Conservation (phyloP, 2,113 vertebrate species). For the Oreocharis arfaki region DNA sequence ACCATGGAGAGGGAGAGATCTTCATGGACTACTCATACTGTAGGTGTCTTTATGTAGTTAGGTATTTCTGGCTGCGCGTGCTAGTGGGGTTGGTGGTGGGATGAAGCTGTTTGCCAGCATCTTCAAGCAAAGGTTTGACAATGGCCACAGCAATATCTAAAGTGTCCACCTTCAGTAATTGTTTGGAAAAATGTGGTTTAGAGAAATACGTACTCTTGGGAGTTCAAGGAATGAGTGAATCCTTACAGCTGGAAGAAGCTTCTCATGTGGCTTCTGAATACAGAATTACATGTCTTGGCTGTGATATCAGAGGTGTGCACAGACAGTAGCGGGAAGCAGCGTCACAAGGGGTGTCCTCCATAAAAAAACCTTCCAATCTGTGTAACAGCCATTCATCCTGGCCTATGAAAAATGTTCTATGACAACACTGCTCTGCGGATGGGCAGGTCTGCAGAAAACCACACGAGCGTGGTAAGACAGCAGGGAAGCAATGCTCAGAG, state of each 20-base stretch:
- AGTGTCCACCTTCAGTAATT: not conserved
- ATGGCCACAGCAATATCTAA: not conserved
- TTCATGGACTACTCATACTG: not conserved
- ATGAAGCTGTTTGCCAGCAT: not conserved
- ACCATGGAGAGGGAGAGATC: not conserved
- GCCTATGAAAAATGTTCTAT: not conserved
- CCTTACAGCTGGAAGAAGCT: not conserved
- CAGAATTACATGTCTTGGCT: not conserved
- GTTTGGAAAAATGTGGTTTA: not conserved
- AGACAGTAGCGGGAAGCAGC: not conserved
- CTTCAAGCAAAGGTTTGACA: not conserved
- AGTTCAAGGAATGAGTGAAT: not conserved
- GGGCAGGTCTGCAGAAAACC: not conserved
- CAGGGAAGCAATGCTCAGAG: not conserved
- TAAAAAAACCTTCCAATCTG: not conserved
- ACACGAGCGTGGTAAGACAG: fast-evolving
- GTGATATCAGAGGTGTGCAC: not conserved
- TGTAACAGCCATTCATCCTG: not conserved
- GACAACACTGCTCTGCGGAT: not conserved
- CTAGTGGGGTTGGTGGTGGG: not conserved
- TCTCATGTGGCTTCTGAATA: not conserved
- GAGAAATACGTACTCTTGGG: not conserved
- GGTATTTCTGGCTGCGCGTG: fast-evolving
- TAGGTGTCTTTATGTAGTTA: not conserved
- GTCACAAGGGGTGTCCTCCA: not conserved